A percentile compares a stretch with the other conserved stretches of the same genome.
Evolutionary conservation across 2,888 invertebrate genomes (phyloP).

Genomic region (Eristalis tenax): DNA sequence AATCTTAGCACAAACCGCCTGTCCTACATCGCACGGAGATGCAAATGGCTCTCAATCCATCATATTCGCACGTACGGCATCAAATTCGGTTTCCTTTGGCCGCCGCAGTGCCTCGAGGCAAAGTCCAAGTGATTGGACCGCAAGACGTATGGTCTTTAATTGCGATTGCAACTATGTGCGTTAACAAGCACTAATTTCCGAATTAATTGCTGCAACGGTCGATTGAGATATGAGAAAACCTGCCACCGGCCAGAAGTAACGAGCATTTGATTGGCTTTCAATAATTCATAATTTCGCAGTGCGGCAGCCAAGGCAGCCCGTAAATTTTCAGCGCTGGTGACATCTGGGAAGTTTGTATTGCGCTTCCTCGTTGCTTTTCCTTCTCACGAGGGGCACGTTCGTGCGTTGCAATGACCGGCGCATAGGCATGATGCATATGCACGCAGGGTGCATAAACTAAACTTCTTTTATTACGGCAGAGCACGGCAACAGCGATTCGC

Average conservation of each 20-base stretch:
- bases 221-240: neutral
- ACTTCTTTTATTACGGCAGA: neutral
- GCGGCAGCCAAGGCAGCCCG: neutral
- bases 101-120: neutral
- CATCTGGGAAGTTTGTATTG: neutral
- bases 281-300: neutral
- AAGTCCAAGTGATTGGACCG: neutral
- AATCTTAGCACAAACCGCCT: neutral
- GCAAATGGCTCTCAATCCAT: slow-evolving; percentile 28
- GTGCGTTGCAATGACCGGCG: neutral
- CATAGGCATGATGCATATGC: neutral
- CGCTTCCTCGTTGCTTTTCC: neutral
- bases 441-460: neutral
- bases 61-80: slow-evolving; percentile 2
- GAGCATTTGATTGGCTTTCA: neutral
- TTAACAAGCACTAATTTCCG: neutral
- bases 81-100: neutral
- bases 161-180: neutral
- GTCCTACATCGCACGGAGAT: slow-evolving; percentile 12
- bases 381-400: neutral
- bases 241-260: neutral
- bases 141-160: neutral
- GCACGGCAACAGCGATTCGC: neutral
- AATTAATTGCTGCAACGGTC: neutral
- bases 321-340: neutral